A percentile compares a stretch with the other conserved stretches of the same genome.
These are phyloP conservation scores for Mizuhopecten yessoensis DNA, from an alignment of 1,140 invertebrate genomes.

Conservation along the genomic window DNA sequence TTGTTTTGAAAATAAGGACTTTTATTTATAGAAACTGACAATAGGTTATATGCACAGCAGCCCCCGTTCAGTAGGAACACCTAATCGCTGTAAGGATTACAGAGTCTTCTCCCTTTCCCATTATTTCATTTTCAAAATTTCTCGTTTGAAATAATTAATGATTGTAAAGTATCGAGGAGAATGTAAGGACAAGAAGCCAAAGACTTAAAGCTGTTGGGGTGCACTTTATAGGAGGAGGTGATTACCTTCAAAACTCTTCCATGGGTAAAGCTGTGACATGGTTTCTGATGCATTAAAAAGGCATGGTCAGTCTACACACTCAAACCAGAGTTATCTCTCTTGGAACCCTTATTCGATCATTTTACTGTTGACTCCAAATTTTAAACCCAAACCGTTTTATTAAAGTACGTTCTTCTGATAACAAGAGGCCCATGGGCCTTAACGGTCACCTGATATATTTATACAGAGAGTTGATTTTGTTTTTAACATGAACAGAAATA, in stretches of 20 bases:
- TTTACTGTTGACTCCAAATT: neutral
- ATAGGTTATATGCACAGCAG: no score
- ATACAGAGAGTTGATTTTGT: no score
- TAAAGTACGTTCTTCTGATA: neutral
- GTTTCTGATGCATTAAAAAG: conserved; percentile 52
- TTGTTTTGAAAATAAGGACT: no score
- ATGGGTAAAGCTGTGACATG: conserved; percentile 49
- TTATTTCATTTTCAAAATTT: neutral
- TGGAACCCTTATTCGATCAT: conserved; percentile 20
- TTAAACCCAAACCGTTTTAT: no score
- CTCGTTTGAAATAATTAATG: neutral
- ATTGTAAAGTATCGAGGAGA: no score
- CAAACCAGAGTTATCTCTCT: conserved; percentile 1
- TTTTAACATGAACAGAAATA: no score
- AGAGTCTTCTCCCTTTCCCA: neutral
- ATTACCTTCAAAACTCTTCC: conserved; percentile 53
- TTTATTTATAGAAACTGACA: neutral
- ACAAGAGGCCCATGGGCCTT: no score
- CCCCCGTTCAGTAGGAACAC: no score
- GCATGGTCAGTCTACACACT: conserved; percentile 16
- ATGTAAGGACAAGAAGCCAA: neutral
- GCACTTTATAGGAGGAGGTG: conserved; percentile 8
- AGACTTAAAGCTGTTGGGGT: neutral
- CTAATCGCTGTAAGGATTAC: neutral
- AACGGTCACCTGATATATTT: no score